Evolutionary conservation across 2,113 vertebrate genomes (phyloP).

Genomic region (Gallinago paraguaiae): DNA sequence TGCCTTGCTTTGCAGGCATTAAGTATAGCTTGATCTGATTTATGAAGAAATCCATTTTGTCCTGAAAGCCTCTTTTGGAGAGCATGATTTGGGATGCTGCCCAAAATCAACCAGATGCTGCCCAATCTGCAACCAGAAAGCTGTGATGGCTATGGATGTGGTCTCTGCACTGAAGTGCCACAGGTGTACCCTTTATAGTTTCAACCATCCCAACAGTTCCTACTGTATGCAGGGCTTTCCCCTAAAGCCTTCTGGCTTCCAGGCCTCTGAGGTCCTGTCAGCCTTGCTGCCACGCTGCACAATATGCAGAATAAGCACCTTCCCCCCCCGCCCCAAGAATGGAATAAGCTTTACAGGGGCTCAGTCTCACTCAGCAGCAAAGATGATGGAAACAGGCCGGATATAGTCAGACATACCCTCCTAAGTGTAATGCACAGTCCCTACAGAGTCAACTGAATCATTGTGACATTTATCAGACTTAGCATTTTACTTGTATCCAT

Average conservation of each 20-base stretch:
- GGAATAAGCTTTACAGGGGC: not conserved
- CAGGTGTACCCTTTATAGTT: not conserved
- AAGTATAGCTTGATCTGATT: not conserved
- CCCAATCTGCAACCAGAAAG: not conserved
- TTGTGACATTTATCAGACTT: not conserved
- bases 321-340: not conserved
- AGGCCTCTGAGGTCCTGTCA: not conserved
- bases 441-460: not conserved
- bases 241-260: not conserved
- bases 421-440: not conserved
- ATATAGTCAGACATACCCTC: not conserved
- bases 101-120: not conserved
- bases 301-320: not conserved
- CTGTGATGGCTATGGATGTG: accelerated
- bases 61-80: not conserved
- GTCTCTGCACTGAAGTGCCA: not conserved
- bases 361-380: not conserved
- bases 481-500: not conserved
- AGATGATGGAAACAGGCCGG: not conserved
- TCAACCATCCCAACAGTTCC: not conserved
- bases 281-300: not conserved
- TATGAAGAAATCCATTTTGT: not conserved
- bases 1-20: not conserved
- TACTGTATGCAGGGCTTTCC: not conserved
- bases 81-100: not conserved